These are phyloP conservation scores for Pseudachorutes palmiensis DNA, from an alignment of 1,140 invertebrate species.

Conservation along the genomic window DNA sequence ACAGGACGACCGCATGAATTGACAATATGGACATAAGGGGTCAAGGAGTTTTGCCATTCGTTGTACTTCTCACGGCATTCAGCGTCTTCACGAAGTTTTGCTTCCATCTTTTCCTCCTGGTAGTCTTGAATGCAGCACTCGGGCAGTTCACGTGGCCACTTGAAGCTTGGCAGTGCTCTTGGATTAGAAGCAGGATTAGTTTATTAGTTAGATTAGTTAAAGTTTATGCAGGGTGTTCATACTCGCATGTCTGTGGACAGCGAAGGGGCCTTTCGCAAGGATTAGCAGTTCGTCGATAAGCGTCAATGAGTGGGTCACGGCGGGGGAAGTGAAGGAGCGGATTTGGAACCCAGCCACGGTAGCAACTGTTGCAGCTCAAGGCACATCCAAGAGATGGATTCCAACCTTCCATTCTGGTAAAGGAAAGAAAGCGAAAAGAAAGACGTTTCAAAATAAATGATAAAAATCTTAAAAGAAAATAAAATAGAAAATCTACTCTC, in stretches of 20 bases:
- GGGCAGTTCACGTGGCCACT: neutral
- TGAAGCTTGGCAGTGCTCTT: neutral
- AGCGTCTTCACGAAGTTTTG: neutral
- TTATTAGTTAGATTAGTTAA: neutral
- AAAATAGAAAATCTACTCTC: no score
- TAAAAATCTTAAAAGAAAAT: no score
- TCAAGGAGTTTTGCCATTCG: neutral
- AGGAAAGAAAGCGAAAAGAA: no score
- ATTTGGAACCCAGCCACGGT: constrained; percentile 3
- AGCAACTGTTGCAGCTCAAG: neutral
- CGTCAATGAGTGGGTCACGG: constrained; percentile 11
- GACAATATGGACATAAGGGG: neutral
- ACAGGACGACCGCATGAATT: neutral
- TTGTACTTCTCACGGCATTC: neutral
- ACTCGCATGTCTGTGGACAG: constrained; percentile 20
- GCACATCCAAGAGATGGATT: constrained; percentile 2
- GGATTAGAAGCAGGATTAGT: neutral
- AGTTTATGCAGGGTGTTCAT: neutral
- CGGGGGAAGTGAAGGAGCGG: neutral
- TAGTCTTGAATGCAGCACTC: neutral
- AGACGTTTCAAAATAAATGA: no score
- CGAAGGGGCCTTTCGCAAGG: constrained; percentile 17
- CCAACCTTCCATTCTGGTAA: constrained; percentile 9
- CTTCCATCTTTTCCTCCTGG: neutral
- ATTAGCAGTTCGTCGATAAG: constrained; percentile 12